A percentile compares a stretch with the other conserved stretches of the same genome.
These are phyloP conservation scores for Thomomys bottae DNA, from an alignment of 2,113 vertebrate genomes.

Conservation along the genomic window DNA sequence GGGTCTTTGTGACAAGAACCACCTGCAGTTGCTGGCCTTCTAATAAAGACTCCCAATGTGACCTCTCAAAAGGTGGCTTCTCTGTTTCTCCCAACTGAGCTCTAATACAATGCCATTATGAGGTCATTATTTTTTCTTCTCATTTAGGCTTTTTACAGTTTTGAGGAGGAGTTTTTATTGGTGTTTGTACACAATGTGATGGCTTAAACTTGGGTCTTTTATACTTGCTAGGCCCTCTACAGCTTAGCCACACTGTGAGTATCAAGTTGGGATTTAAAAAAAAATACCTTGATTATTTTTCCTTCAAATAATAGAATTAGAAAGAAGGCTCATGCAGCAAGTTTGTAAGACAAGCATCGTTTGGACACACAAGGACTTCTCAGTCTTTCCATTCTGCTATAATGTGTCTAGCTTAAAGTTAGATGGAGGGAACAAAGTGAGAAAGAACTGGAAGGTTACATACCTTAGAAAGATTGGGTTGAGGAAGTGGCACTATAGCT, in stretches of 20 bases:
- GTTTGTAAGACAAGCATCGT: neutral
- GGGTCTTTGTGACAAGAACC: too few relatives aligned
- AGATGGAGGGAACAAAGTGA: neutral
- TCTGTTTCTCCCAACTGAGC: neutral
- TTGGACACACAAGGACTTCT: neutral
- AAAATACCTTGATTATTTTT: neutral
- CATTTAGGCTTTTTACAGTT: neutral
- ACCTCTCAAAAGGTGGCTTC: too few relatives aligned
- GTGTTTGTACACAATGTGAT: too few relatives aligned
- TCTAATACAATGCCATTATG: neutral
- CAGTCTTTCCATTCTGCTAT: neutral
- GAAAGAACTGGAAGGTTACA: neutral
- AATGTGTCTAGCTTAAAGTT: neutral
- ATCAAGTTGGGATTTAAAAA: too few relatives aligned
- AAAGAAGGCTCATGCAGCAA: neutral
- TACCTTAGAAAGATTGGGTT: neutral
- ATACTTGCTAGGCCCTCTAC: too few relatives aligned
- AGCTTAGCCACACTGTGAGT: too few relatives aligned
- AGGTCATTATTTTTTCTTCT: neutral
- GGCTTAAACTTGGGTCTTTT: too few relatives aligned
- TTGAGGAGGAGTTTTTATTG: too few relatives aligned
- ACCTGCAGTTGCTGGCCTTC: too few relatives aligned
- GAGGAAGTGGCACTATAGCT: too few relatives aligned
- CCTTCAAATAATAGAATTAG: neutral
- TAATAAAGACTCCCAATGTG: too few relatives aligned